phyloP scores from a whole-genome alignment of 1,140 invertebrate genomes.

The Lasioglossum baleicum region DNA sequence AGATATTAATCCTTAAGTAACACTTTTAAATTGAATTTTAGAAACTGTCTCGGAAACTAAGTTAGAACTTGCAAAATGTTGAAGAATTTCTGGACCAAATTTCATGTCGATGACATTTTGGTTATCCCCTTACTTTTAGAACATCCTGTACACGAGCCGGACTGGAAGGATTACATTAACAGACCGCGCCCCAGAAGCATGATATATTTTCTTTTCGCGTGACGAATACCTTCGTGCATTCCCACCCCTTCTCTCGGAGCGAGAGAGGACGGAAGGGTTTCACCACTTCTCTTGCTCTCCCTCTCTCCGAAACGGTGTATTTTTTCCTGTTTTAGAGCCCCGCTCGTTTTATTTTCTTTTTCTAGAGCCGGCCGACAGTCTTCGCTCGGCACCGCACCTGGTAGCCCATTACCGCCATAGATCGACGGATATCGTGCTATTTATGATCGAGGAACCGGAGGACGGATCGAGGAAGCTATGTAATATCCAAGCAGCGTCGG shows the following conservation, averaged over 20 bases:
- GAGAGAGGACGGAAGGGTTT: neutral
- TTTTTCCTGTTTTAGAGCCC: too few species aligned
- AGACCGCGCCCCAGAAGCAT: constrained; percentile 24
- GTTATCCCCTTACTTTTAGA: too few species aligned
- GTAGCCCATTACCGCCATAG: constrained; percentile 31
- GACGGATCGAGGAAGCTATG: constrained; percentile 22
- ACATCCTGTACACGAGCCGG: neutral
- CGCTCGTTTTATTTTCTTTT: neutral
- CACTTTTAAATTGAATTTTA: too few species aligned
- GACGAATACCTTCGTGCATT: constrained; percentile 45
- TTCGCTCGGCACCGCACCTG: constrained; percentile 7
- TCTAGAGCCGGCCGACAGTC: constrained; percentile 5
- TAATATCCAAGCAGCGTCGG: constrained; percentile 52
- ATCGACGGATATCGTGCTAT: constrained; percentile 54
- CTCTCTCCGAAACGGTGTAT: neutral
- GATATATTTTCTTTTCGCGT: constrained; percentile 59
- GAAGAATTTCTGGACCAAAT: too few species aligned
- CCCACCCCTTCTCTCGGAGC: neutral
- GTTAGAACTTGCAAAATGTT: too few species aligned
- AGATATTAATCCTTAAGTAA: too few species aligned
- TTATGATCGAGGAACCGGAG: constrained; percentile 36
- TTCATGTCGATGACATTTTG: too few species aligned
- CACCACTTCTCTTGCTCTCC: neutral
- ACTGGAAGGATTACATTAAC: constrained; percentile 31
- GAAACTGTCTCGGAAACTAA: too few species aligned